phyloP scores from a whole-genome alignment of 2,797 vertebrate genomes.

The Bradypodion pumilum region DNA sequence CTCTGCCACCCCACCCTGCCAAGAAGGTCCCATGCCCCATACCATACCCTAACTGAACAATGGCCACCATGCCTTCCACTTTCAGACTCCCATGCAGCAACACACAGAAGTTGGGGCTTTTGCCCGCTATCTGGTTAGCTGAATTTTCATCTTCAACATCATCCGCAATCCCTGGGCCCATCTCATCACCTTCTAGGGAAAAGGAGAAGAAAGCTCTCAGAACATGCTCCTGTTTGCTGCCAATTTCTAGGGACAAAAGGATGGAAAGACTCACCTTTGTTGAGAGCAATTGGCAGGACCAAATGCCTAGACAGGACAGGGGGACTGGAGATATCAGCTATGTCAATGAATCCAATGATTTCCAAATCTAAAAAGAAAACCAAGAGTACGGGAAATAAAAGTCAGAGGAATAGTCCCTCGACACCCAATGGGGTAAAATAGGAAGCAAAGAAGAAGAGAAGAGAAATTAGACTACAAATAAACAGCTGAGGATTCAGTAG shows the following conservation, averaged over 20 bases:
- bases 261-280: conserved; percentile 85
- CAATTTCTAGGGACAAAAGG: accelerated
- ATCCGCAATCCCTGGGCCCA: conserved; percentile 89
- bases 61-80: conserved; percentile 98
- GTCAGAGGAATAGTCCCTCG: no score
- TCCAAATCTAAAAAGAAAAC: conserved; percentile 84
- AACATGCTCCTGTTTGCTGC: not conserved
- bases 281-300: conserved; percentile 94
- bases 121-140: conserved; percentile 95
- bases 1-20: not conserved
- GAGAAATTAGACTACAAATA: not conserved
- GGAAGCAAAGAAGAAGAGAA: not conserved
- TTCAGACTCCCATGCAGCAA: conserved; percentile 96
- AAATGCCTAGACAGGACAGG: conserved; percentile 95
- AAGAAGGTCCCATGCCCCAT: not conserved
- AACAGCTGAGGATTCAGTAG: not conserved
- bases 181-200: conserved; percentile 89
- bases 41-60: conserved; percentile 93
- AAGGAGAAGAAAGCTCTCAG: conserved; percentile 37
- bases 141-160: conserved; percentile 95
- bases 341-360: conserved; percentile 97
- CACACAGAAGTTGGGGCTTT: conserved; percentile 98
- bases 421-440: no score
- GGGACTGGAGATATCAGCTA: conserved; percentile 96
- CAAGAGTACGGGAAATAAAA: not conserved